Conservation (phyloP, 1,140 invertebrate genomes). For the Drosophila sp. region DNA sequence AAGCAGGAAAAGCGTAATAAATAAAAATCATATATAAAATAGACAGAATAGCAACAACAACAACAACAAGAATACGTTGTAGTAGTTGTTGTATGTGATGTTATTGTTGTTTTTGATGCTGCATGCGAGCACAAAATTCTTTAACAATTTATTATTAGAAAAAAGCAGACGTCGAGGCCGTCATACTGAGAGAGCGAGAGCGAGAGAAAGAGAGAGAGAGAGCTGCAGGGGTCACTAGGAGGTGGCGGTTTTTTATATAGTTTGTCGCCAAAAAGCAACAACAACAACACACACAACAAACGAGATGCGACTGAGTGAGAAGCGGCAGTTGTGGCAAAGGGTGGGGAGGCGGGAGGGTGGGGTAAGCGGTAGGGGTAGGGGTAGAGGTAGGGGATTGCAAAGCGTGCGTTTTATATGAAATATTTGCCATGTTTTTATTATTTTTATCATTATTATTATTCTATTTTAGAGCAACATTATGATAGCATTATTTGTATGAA, state of each 20-base stretch:
- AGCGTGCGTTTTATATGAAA: conserved; percentile 38
- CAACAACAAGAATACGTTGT: conserved; percentile 15
- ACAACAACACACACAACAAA: conserved; percentile 13
- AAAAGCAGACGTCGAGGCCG: conserved; percentile 66
- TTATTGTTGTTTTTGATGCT: conserved; percentile 47
- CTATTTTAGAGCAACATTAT: conserved; percentile 69
- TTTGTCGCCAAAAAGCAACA: conserved; percentile 47
- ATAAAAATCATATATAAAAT: conserved; percentile 53
- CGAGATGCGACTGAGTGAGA: not conserved
- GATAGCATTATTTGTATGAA: conserved; percentile 31
- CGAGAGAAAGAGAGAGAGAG: not conserved
- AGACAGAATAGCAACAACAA: conserved; percentile 32
- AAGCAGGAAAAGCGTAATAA: conserved; percentile 59
- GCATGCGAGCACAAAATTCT: conserved; percentile 67
- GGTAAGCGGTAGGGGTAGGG: not conserved
- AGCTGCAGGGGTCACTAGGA: conserved; percentile 11
- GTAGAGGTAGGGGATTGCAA: not conserved
- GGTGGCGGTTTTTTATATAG: conserved; percentile 52
- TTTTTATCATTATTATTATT: conserved; percentile 57
- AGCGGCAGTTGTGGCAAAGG: not conserved
- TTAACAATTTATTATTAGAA: conserved; percentile 82
- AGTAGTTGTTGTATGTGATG: conserved; percentile 18
- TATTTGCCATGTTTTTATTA: conserved; percentile 62
- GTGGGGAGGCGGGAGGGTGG: too few species aligned
- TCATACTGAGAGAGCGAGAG: conserved; percentile 5